Base-by-base conservation (phyloP, 2,797 vertebrate species). In the Halcyon leucocephala region DNA sequence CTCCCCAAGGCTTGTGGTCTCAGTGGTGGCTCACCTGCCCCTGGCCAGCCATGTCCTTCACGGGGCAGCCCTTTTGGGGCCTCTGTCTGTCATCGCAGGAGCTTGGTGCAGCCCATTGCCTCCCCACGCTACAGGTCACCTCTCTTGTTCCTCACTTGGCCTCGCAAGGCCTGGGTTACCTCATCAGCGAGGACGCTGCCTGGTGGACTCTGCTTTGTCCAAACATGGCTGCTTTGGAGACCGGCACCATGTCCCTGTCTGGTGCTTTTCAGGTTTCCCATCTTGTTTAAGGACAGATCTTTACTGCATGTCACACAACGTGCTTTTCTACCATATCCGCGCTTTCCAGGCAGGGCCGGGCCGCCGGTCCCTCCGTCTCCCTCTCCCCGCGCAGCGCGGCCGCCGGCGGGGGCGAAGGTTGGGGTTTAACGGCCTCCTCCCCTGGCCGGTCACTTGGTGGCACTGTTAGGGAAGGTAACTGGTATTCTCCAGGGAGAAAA, bases 221-320 rank as follows among this genome's bases (percentile, higher is more conserved):
- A 71, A 19, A 73, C 21, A 4, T 17, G n/a, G 52, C 37, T 67
- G 26, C 35, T 52, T 16, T 55, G 41, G 73, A 54, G 62, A 61
- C 39, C 1, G 1, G n/a, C 41, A 46, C 16, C 37, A 61, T 60
- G 52, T 57, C 41, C 25, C 29, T 10, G 5, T 31, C 46, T 29
- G 42, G 29, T 81, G 70, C 19, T 1, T 41, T 77, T 62, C 48
- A 29, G 55, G 14, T 35, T 79, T 86, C 37, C 33, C 12, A 2
- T 51, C 33, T 61, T 42, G 31, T n/a, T 90, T 9, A 64, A 37
- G 55, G 33, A 74, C 37, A 74, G 51, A 52, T 54, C 69, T 54
- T 76, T 52, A 21, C 44, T 26, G 49, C 26, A 5, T 7, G 4
- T 9, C 5, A 4, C 19, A 48, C 33, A 70, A 33, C 0, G 1